phyloP scores from a whole-genome alignment of 2,113 vertebrate species.

The Channa maculata region DNA sequence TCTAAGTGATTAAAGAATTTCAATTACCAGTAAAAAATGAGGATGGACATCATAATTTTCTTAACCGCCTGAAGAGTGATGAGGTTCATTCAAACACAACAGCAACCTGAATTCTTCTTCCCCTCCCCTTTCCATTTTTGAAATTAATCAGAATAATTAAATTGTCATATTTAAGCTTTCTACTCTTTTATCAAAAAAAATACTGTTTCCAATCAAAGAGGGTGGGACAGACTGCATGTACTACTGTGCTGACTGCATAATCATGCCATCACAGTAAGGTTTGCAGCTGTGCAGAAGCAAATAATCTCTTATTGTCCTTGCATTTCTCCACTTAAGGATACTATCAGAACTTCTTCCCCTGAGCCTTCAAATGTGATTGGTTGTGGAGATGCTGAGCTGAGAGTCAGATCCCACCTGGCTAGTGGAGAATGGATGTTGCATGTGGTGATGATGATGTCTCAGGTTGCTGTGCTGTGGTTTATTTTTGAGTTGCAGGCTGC shows the following conservation, averaged over 20 bases:
- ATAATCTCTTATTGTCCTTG: constrained; percentile 21
- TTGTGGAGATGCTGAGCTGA: constrained; percentile 13
- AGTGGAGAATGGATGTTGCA: constrained; percentile 49
- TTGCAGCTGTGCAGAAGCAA: constrained; percentile 20
- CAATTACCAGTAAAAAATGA: background rate
- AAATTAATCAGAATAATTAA: background rate
- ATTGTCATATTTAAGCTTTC: background rate
- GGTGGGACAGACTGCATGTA: background rate
- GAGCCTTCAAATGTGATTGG: constrained; percentile 16
- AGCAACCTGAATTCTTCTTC: background rate
- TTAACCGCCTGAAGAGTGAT: constrained; percentile 17
- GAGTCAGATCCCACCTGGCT: constrained; percentile 11
- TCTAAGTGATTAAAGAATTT: background rate
- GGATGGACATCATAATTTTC: background rate
- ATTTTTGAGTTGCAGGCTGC: constrained; percentile 54
- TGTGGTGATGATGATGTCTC: constrained; percentile 45
- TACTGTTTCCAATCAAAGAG: background rate
- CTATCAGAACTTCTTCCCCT: constrained; percentile 9
- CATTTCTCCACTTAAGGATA: constrained; percentile 9
- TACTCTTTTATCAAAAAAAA: background rate
- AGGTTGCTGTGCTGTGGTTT: constrained; percentile 38
- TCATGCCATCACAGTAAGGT: constrained; percentile 23
- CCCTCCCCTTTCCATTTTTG: background rate
- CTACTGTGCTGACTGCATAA: constrained; percentile 14
- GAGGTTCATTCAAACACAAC: constrained; percentile 42